Base-by-base conservation (phyloP, 1,140 invertebrate species). In the Bactericera cockerelli region DNA sequence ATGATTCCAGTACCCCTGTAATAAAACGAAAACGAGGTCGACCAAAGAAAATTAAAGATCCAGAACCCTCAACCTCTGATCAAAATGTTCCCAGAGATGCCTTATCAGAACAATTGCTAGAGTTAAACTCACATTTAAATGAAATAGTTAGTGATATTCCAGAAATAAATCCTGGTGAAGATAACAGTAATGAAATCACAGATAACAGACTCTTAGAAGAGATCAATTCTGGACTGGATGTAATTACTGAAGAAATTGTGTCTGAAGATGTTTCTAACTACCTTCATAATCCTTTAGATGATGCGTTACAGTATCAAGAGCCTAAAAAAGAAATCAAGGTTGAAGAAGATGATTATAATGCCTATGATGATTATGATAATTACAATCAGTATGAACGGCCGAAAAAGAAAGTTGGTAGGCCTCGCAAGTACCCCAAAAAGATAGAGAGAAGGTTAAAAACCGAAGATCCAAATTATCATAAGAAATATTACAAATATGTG, bases 221-320 rank as follows among this genome's bases (percentile, higher is more conserved):
- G n/a, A 49, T 49, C n/a, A 49, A 49, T 49, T 49, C 42, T 49
- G 42, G 42, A 49, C 22, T 49, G n/a, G 42, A 49, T 49, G 42
- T 49, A 10, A 49, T 49, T 16, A 49, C 42, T 4, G 42, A 49
- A 49, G 42, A 49, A 49, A 49, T 49, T 22, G 42, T 49, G 4
- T 49, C n/a, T 4, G 42, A 49, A 49, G 42, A 49, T n/a, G 42
- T 49, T 19, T 16, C 42, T n/a, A 49, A 49, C 42, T 49, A 49
- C 19, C 22, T 49, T 4, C 8, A n/a, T n/a, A 22, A 16, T n/a
- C 42, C 42, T 6, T 16, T 49, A n/a, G 22, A 49, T 49, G 42
- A 49, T 6, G 8, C 19, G 6, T n/a, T 49, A 16, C 42, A 49
- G 19, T 31, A 6, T 13, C 28, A 31, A 31, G 28, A 31, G 28